Conservation (phyloP, 2,797 vertebrate genomes). For the Choloepus didactylus region DNA sequence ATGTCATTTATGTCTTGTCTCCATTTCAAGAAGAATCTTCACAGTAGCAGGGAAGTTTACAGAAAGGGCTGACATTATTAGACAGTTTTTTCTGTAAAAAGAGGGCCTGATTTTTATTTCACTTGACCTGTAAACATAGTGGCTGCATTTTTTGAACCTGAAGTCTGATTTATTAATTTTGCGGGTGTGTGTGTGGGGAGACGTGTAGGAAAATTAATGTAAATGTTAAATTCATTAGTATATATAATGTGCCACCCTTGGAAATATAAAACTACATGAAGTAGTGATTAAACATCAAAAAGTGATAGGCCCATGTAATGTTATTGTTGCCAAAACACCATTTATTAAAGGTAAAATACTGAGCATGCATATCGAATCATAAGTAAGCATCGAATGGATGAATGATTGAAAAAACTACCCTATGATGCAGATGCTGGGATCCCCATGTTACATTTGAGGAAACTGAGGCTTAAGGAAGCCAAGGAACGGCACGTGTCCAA, state of each 20-base stretch:
- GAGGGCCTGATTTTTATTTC: constrained; percentile 31
- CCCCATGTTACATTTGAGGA: constrained; percentile 4
- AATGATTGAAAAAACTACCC: background rate
- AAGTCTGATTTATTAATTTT: constrained; percentile 39
- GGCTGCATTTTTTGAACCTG: background rate
- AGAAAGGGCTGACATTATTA: background rate
- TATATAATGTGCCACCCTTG: background rate
- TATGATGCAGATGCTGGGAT: background rate
- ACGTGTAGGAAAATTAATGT: background rate
- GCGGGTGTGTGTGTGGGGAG: background rate
- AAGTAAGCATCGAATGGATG: background rate
- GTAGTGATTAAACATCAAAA: background rate
- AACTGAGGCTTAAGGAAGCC: background rate
- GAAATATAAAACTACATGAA: constrained; percentile 13
- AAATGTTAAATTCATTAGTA: background rate
- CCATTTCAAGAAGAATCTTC: background rate
- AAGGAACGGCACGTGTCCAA: background rate
- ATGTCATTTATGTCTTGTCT: background rate
- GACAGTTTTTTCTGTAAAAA: background rate
- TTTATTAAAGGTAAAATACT: background rate
- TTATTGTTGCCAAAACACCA: background rate
- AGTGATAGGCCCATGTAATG: background rate
- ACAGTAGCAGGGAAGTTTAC: background rate
- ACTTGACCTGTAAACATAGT: background rate
- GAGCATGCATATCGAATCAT: background rate